Evolutionary conservation across 2,797 vertebrate genomes (phyloP).

Genomic region (Helarctos malayanus): DNA sequence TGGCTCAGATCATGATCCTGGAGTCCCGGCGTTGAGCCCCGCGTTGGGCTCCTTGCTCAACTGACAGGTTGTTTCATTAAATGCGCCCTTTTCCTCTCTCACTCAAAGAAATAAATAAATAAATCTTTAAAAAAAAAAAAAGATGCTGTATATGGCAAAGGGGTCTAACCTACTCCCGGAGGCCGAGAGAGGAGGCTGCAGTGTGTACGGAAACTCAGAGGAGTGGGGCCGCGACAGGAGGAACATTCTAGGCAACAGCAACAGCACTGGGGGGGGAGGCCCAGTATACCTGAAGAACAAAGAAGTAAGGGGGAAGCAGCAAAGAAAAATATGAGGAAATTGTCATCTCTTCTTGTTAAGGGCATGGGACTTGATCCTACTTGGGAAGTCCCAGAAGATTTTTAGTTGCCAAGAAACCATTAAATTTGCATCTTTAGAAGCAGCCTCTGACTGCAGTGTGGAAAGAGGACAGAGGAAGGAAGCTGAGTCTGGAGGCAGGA

Average conservation of each 20-base stretch:
- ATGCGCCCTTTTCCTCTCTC: not conserved
- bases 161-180: not conserved
- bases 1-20: not conserved
- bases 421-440: slow-evolving; percentile 11
- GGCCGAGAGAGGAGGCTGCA: not conserved
- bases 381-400: not conserved
- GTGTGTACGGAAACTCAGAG: not conserved
- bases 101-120: no score
- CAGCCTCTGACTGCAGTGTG: not conserved
- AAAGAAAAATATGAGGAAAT: not conserved
- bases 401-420: slow-evolving; percentile 11
- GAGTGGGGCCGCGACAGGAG: not conserved
- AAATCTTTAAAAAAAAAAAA: not conserved
- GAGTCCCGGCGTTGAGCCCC: not conserved
- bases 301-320: not conserved
- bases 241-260: not conserved
- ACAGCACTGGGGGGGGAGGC: not conserved
- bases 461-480: not conserved
- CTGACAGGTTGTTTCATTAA: not conserved
- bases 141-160: not conserved
- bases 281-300: not conserved
- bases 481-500: not conserved
- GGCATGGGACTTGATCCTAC: not conserved
- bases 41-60: not conserved
- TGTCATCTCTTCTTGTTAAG: not conserved